Evolutionary conservation across 2,797 vertebrate genomes (phyloP).

Genomic region (Carapus acus): DNA sequence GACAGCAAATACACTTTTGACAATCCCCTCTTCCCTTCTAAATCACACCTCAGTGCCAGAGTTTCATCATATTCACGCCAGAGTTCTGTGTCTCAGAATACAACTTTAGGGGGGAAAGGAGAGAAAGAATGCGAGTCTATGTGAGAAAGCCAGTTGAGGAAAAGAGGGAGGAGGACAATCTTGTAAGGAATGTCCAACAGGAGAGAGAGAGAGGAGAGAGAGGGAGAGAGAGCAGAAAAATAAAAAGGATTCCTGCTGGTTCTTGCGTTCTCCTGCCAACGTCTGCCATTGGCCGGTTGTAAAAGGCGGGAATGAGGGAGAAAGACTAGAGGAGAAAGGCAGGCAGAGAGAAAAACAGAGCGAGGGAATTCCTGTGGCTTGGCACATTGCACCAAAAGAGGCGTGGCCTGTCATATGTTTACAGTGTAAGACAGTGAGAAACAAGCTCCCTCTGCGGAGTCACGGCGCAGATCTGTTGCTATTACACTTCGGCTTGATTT

Average conservation of each 20-base stretch:
- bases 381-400: constrained; percentile 63
- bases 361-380: constrained; percentile 78
- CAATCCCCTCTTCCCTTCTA: constrained; percentile 42
- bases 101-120: constrained; percentile 16
- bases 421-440: constrained; percentile 67
- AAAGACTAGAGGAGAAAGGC: constrained; percentile 64
- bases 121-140: constrained; percentile 6
- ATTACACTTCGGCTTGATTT: constrained; percentile 42
- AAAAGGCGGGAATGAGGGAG: constrained; percentile 70
- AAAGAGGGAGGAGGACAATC: constrained; percentile 22
- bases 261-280: constrained; percentile 47
- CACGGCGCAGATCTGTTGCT: constrained; percentile 47
- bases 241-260: constrained; percentile 45
- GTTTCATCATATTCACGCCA: constrained; percentile 35
- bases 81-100: constrained; percentile 37
- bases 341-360: constrained; percentile 54
- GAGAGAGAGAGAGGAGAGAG: no score
- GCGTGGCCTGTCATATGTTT: constrained; percentile 69
- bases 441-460: constrained; percentile 59
- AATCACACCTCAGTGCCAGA: constrained; percentile 48
- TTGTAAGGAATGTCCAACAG: constrained; percentile 54
- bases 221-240: constrained; percentile 9
- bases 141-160: constrained; percentile 28
- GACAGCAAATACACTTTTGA: constrained; percentile 49
- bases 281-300: constrained; percentile 56